Conservation (phyloP, 2,113 vertebrate genomes). For the Gymnobelideus leadbeateri region DNA sequence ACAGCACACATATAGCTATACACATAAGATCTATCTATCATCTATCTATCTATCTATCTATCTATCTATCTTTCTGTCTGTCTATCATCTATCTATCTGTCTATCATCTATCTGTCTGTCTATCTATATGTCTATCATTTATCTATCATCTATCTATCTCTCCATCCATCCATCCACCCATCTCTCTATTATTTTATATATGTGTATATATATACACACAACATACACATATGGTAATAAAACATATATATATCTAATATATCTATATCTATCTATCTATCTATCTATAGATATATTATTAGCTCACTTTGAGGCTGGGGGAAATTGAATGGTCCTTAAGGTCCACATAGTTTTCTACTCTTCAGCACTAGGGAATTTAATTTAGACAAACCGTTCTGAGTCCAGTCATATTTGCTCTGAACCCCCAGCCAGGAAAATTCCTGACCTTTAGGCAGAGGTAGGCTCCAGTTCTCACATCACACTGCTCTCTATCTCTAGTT, state of each 20-base stretch:
- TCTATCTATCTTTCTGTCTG: too few relatives aligned
- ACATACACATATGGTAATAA: too few relatives aligned
- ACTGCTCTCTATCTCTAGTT: not conserved
- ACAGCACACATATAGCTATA: not conserved
- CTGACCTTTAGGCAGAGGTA: not conserved
- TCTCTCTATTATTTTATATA: too few relatives aligned
- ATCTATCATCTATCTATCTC: too few relatives aligned
- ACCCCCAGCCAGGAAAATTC: not conserved
- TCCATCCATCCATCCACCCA: too few relatives aligned
- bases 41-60: not conserved
- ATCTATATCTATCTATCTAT: too few relatives aligned
- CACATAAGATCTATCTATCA: not conserved
- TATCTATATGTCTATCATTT: too few relatives aligned
- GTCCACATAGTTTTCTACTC: not conserved
- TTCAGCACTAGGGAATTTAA: not conserved
- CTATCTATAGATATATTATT: not conserved
- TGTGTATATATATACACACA: too few relatives aligned
- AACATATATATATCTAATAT: too few relatives aligned
- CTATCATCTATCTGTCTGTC: too few relatives aligned
- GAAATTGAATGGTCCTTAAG: not conserved
- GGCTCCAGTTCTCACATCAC: not conserved
- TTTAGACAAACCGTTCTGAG: not conserved
- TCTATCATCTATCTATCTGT: too few relatives aligned
- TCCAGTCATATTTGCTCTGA: not conserved
- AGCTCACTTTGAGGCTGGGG: not conserved